These are phyloP conservation scores for Anableps anableps DNA, from an alignment of 2,797 vertebrate species.

Conservation along the genomic window DNA sequence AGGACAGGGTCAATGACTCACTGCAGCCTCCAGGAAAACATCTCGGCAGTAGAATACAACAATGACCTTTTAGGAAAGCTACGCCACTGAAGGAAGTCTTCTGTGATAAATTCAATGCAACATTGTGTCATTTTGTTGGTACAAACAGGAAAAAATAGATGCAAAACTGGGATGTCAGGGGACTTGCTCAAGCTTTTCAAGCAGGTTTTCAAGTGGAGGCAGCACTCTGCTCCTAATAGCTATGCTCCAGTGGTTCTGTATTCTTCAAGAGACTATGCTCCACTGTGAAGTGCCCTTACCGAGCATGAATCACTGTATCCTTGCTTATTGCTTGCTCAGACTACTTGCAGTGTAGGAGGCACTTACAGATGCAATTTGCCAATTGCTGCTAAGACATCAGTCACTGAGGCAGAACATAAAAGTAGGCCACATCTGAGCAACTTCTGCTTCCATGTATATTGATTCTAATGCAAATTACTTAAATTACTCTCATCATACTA, in stretches of 20 bases:
- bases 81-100: neutral
- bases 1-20: slow-evolving; percentile 28
- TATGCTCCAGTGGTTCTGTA: slow-evolving; percentile 51
- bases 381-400: slow-evolving; percentile 49
- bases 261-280: slow-evolving; percentile 51
- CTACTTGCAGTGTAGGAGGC: slow-evolving; percentile 57
- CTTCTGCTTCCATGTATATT: slow-evolving; percentile 37
- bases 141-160: slow-evolving; percentile 28
- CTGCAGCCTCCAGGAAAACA: neutral
- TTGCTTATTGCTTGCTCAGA: slow-evolving; percentile 60
- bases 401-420: slow-evolving; percentile 51
- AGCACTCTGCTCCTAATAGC: slow-evolving; percentile 39
- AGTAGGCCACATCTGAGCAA: slow-evolving; percentile 37
- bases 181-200: slow-evolving; percentile 31
- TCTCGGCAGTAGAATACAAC: slow-evolving; percentile 14
- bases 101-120: slow-evolving; percentile 10
- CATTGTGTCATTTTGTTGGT: slow-evolving; percentile 6
- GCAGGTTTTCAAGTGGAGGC: slow-evolving; percentile 45
- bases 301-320: slow-evolving; percentile 53
- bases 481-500: slow-evolving; percentile 33
- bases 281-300: slow-evolving; percentile 55
- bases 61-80: slow-evolving; percentile 5
- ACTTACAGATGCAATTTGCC: slow-evolving; percentile 57
- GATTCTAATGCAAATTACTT: slow-evolving; percentile 48
- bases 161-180: slow-evolving; percentile 3